Evolutionary conservation across 2,113 vertebrate species (phyloP), one percentile per base, ranked within the genome.

Genomic region (Recurvirostra avosetta): DNA sequence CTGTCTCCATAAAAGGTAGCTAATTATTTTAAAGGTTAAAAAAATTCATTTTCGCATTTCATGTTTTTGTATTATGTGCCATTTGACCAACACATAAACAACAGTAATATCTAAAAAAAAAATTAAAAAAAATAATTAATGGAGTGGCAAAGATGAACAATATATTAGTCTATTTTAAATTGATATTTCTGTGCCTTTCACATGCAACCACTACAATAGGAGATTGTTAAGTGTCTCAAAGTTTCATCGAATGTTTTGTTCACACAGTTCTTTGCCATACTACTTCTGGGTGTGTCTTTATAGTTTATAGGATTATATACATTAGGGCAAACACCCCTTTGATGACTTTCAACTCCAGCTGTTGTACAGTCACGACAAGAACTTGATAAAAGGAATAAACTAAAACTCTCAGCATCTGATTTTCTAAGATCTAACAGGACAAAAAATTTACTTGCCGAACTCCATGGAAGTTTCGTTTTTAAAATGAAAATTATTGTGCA

Each of bases 271-370:
- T 90, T 61, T 85, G 53, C 43, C 40, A 49, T 21, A 53, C 61
- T 72, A 75, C 70, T 84, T 82, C 52, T 82, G 56, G 43, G 68
- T 71, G 45, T 77, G 82, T 59, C 82, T 73, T 78, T 68, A 84
- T 25, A 80, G 7, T 1, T 93, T 76, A 93, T 30, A 91, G 91
- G 80, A 85, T 94, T 95, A 94, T 15, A 91, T 41, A 52, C 10
- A 71, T 68, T 68, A 92, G 63, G 32, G 43, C 70, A 87, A 96
- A 92, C 68, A 89, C 4, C 25, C 76, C 81, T 92, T 68, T 87
- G 76, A 92, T 80, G 41, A 65, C 75, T 82, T 97, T 85, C 84
- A 95, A 70, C 70, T 92, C 96, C 94, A 96, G 92, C 70, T 96
- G 88, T 87, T 95, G 91, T 61, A 92, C 43, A 89, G 70, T 80